phyloP scores from a whole-genome alignment of 1,140 invertebrate species.

The Ceratina calcarata region DNA sequence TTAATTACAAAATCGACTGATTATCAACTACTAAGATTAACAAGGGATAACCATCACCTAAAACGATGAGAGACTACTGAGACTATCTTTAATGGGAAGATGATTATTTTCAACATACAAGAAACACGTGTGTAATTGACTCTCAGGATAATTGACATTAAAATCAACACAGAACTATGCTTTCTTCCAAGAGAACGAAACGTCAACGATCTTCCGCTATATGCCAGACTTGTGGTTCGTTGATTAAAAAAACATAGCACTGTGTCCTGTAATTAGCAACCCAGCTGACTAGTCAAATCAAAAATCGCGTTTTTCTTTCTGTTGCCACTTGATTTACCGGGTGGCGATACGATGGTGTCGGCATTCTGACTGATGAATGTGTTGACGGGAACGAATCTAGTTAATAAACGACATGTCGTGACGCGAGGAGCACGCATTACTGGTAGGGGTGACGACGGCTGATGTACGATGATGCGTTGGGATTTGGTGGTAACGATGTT shows the following conservation, averaged over 20 bases:
- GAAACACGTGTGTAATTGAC: conserved; percentile 49
- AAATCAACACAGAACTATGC: conserved; percentile 69
- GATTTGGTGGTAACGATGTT: conserved; percentile 78
- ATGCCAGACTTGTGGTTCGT: neutral
- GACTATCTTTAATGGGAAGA: conserved; percentile 37
- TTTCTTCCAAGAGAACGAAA: neutral
- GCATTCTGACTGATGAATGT: conserved; percentile 76
- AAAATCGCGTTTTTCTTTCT: conserved; percentile 59
- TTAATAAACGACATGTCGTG: conserved; percentile 80
- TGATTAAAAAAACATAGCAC: conserved; percentile 68
- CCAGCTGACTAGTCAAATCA: conserved; percentile 56
- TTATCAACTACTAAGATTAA: conserved; percentile 50
- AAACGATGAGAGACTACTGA: conserved; percentile 43
- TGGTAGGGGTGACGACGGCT: conserved; percentile 78
- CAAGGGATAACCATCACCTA: conserved; percentile 45
- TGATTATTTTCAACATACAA: conserved; percentile 42
- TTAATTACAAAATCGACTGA: conserved; percentile 39
- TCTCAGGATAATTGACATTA: conserved; percentile 46
- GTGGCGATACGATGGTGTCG: conserved; percentile 72
- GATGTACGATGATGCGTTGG: conserved; percentile 78
- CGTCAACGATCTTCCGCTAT: neutral
- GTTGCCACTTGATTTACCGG: conserved; percentile 72
- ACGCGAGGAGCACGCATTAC: conserved; percentile 79
- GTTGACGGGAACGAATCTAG: conserved; percentile 77
- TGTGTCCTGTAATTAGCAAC: conserved; percentile 64